These are phyloP conservation scores for Ectropis crepuscularia DNA, from an alignment of 2,888 invertebrate genomes.

Conservation along the genomic window DNA sequence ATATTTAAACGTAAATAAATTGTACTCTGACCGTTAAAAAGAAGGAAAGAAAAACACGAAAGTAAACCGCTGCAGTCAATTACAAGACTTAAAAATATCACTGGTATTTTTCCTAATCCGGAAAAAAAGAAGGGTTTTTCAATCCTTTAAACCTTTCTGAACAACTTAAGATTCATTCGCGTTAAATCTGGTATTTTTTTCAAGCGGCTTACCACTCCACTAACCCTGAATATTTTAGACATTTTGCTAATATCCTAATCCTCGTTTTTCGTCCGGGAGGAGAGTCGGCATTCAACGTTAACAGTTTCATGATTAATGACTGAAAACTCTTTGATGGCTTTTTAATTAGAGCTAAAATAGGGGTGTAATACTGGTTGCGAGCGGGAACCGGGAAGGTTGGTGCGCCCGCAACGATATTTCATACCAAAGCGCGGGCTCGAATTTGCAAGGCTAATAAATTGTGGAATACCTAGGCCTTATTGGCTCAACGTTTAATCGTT, in stretches of 20 bases:
- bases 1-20: slow-evolving; percentile 70
- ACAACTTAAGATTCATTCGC: slow-evolving; percentile 76
- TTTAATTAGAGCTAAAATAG: slow-evolving; percentile 85
- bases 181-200: slow-evolving; percentile 71
- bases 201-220: slow-evolving; percentile 71
- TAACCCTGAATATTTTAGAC: slow-evolving; percentile 79
- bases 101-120: slow-evolving; percentile 69
- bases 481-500: slow-evolving; percentile 77
- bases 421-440: slow-evolving; percentile 72
- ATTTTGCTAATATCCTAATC: slow-evolving; percentile 82
- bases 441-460: slow-evolving; percentile 85
- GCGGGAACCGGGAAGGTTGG: slow-evolving; percentile 71
- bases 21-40: slow-evolving; percentile 54
- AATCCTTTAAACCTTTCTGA: slow-evolving; percentile 74
- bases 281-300: slow-evolving; percentile 81
- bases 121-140: slow-evolving; percentile 67
- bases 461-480: slow-evolving; percentile 82
- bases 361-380: slow-evolving; percentile 77
- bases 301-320: slow-evolving; percentile 85
- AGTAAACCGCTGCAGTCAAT: slow-evolving; percentile 73
- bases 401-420: slow-evolving; percentile 80
- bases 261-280: slow-evolving; percentile 73
- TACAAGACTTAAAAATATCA: slow-evolving; percentile 77
- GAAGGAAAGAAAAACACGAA: slow-evolving; percentile 59
- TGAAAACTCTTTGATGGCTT: slow-evolving; percentile 85